Evolutionary conservation across 1,140 invertebrate genomes (phyloP), one percentile per base, ranked within the genome.

Genomic region (Zophobas morio): DNA sequence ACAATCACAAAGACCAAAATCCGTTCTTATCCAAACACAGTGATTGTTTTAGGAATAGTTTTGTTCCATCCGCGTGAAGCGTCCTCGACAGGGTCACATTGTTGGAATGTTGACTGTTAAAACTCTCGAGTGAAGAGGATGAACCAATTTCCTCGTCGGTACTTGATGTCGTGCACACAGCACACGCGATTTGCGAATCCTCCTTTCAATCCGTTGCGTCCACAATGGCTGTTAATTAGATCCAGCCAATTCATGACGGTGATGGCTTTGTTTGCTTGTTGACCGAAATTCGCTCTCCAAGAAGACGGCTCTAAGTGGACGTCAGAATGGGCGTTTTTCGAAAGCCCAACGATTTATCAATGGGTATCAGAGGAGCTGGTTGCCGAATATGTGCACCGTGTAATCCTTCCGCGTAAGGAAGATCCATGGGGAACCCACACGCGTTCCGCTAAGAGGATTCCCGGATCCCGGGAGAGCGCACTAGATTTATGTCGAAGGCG

Each of bases 191-290:
- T 81, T 81, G 75, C 80, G 74, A 81, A 81, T 81, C 78, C 80
- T 81, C 78, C 78, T 73, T 77, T 77, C 75, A 77, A 77, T 72
- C 71, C 54, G 75, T 77, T 74, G 74, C 75, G 71, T 72, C 75
- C 70, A 81, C 79, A 81, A 81, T 81, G 73, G 76, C 76, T 74
- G 80, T 78, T 81, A 81, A 81, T 81, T 81, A 81, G 80, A 81
- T 81, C 78, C 78, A 63, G 76, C 76, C 76, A 81, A 81, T 81
- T 80, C 72, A 77, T 35, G 63, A 66, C 57, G 35, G 6, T 8
- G 57, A 20, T 63, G 57, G 57, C 36, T 63, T 63, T 63, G 57
- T 63, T 40, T 35, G 1, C 3, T 34, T 20, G 20, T 57, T 57
- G 54, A 57, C 54, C 54, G 54, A 70, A 70, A 70, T 70, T 46